Evolutionary conservation across 2,113 vertebrate species (phyloP).

Genomic region (Archocentrus centrarchus): DNA sequence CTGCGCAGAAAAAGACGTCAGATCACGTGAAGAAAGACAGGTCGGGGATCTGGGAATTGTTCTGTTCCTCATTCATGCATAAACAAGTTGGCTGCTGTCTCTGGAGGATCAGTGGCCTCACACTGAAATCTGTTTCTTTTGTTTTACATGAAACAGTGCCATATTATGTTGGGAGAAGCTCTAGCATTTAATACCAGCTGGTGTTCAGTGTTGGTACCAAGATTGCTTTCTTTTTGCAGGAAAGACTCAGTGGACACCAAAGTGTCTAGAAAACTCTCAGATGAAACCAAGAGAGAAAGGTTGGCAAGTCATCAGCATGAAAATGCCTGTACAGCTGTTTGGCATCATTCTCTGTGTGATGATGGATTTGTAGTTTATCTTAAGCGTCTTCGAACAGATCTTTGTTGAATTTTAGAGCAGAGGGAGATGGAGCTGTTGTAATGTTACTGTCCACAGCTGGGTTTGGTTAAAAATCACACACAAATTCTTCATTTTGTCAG

Average conservation of each 20-base stretch:
- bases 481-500: slow-evolving; percentile 66
- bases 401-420: background rate
- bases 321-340: background rate
- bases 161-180: background rate
- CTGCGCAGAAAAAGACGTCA: slow-evolving; percentile 66
- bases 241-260: slow-evolving; percentile 77
- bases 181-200: background rate
- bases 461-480: slow-evolving; percentile 13
- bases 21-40: slow-evolving; percentile 76
- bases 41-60: slow-evolving; percentile 57
- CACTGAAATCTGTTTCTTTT: background rate
- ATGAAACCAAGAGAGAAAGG: slow-evolving; percentile 81
- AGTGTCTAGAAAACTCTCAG: slow-evolving; percentile 67
- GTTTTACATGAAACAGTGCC: background rate
- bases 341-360: background rate
- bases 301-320: slow-evolving; percentile 42
- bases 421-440: background rate
- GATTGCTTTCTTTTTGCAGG: slow-evolving; percentile 69
- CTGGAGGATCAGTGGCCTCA: slow-evolving; percentile 16
- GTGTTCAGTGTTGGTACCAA: background rate
- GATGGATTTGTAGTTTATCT: background rate
- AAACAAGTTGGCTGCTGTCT: background rate
- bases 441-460: background rate
- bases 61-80: background rate
- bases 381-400: background rate